phyloP scores from a whole-genome alignment of 2,888 invertebrate genomes.

The Callyntrura sp. region DNA sequence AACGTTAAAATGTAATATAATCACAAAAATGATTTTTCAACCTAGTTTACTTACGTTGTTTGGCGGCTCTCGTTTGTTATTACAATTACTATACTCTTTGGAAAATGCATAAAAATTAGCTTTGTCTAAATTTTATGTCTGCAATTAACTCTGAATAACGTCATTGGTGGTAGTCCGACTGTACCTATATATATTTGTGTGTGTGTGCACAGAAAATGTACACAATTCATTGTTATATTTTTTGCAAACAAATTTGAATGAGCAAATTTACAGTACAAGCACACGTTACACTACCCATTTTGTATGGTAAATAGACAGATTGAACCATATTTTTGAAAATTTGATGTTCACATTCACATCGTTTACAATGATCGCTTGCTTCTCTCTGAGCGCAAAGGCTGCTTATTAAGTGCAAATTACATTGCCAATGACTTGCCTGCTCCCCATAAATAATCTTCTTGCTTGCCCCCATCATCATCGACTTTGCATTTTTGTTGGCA shows the following conservation, averaged over 20 bases:
- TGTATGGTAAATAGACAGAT: slow-evolving; percentile 3
- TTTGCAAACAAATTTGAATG: slow-evolving; percentile 19
- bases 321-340: slow-evolving; percentile 15
- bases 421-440: slow-evolving; percentile 70
- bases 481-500: slow-evolving; percentile 20
- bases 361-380: slow-evolving; percentile 64
- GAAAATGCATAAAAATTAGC: slow-evolving; percentile 32
- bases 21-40: slow-evolving; percentile 60
- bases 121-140: neutral
- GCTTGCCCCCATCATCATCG: slow-evolving; percentile 44
- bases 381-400: slow-evolving; percentile 65
- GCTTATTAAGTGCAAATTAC: slow-evolving; percentile 75
- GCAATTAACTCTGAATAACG: neutral
- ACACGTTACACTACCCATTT: neutral
- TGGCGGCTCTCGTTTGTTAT: slow-evolving; percentile 47
- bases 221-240: neutral
- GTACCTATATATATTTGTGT: neutral
- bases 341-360: slow-evolving; percentile 33
- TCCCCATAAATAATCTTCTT: slow-evolving; percentile 68
- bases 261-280: neutral
- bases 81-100: slow-evolving; percentile 22
- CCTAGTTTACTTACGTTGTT: slow-evolving; percentile 65
- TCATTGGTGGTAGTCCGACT: neutral
- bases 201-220: no score
- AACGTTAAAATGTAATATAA: slow-evolving; percentile 35